Evolutionary conservation across 2,888 invertebrate genomes (phyloP), one percentile per base, ranked within the genome.

Genomic region (Isoperla grammatica): DNA sequence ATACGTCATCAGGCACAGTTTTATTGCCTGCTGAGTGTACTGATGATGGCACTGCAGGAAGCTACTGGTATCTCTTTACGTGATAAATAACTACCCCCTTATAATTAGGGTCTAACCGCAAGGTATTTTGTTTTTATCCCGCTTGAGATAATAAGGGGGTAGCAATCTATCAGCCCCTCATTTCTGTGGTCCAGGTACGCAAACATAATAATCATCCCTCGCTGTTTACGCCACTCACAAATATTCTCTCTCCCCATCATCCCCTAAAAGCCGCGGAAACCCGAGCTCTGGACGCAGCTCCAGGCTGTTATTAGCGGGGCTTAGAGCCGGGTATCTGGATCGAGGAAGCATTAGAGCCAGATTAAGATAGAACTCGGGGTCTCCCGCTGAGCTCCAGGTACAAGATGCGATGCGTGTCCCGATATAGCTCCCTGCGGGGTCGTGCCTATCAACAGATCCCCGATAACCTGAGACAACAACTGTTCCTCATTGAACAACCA

Each of bases 401-500:
- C 60, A 60, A 48, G 60, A 23, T n/a, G 39, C 20, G 60, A 60
- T 60, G 45, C 60, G 22, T 60, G 60, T 60, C 40, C 13, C 13
- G 60, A 60, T 60, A 60, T 48, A 48, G 29, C 29, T 60, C 54
- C 54, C 59, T 40, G 15, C 29, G 12, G 49, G 46, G 46, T 46
- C 19, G 20, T 20, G 19, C 29, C 4, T 4, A 53, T 12, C 55
- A 29, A 48, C 48, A 22, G 20, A 23, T 48, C 48, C n/a, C 15
- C 20, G 48, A 23, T 48, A 48, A 48, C 48, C 5, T 23, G 22
- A 13, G 20, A 23, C 48, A 48, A 20, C 48, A 48, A 48, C 23
- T 48, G 23, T 48, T 48, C 29, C 4, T 29, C 29, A 29, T 29
- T 29, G 29, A 8, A 29, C 5, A 29, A 29, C 29, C 8, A 29